phyloP scores from a whole-genome alignment of 2,888 invertebrate species.

The Erebia epiphron region DNA sequence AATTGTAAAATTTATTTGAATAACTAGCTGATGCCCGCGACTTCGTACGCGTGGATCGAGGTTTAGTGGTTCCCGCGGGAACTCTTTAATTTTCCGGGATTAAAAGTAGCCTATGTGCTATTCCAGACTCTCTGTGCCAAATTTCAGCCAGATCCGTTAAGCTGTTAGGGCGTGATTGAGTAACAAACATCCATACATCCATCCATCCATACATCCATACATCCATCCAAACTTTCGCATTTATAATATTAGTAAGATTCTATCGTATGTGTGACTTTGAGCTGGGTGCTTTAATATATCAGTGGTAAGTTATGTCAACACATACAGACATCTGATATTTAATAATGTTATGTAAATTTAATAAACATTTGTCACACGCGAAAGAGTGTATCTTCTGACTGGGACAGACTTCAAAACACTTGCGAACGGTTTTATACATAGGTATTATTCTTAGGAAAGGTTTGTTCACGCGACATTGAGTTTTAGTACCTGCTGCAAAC shows the following conservation, averaged over 20 bases:
- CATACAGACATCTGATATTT: conserved; percentile 25
- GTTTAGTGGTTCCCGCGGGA: too few species aligned
- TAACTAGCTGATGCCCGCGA: too few species aligned
- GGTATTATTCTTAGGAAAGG: conserved; percentile 3
- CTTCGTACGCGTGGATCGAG: too few species aligned
- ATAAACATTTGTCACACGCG: conserved; percentile 14
- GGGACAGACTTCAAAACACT: conserved; percentile 12
- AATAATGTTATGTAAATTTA: conserved; percentile 26
- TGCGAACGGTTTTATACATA: conserved; percentile 9
- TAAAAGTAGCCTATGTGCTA: too few species aligned
- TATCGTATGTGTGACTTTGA: conserved; percentile 32
- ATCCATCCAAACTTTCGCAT: too few species aligned
- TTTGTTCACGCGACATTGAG: conserved; percentile 16
- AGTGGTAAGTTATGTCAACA: conserved; percentile 26
- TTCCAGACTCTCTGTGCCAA: too few species aligned
- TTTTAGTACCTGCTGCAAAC: conserved; percentile 7
- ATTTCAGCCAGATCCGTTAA: too few species aligned
- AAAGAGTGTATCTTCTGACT: conserved; percentile 3
- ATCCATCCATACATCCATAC: too few species aligned
- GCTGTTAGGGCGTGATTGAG: too few species aligned
- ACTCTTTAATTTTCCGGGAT: too few species aligned
- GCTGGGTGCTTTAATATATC: conserved; percentile 26
- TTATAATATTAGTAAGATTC: too few species aligned
- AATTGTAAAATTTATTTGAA: conserved; percentile 35
- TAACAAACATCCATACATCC: too few species aligned